phyloP scores from a whole-genome alignment of 2,113 vertebrate species.

The Eulemur rufifrons region DNA sequence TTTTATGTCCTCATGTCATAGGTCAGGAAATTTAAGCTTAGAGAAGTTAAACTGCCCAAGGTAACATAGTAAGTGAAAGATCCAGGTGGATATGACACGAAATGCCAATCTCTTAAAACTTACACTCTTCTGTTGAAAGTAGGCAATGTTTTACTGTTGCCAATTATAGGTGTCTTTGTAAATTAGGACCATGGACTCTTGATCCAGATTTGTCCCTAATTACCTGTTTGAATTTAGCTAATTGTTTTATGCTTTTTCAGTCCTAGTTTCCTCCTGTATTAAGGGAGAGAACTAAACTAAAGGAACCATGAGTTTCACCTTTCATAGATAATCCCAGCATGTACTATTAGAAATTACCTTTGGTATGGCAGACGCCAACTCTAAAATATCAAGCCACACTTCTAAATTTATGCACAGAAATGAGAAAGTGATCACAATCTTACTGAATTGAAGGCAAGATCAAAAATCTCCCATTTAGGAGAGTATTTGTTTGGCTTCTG shows the following conservation, averaged over 20 bases:
- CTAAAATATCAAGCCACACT: background rate
- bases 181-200: background rate
- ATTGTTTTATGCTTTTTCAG: background rate
- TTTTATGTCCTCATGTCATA: background rate
- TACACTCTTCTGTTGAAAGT: background rate
- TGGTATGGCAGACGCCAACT: background rate
- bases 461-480: slow-evolving; percentile 2
- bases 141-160: background rate
- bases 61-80: background rate
- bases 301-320: background rate
- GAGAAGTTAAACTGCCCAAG: background rate
- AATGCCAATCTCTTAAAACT: background rate
- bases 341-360: background rate
- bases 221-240: background rate
- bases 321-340: background rate
- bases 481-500: slow-evolving; percentile 36
- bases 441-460: background rate
- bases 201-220: background rate
- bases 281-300: background rate
- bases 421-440: background rate
- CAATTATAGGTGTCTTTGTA: background rate
- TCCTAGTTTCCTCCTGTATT: background rate
- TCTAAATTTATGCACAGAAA: slow-evolving; percentile 28
- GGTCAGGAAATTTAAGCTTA: background rate
- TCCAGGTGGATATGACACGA: background rate